Base-by-base conservation (phyloP, 2,113 vertebrate genomes). In the Procapra przewalskii region DNA sequence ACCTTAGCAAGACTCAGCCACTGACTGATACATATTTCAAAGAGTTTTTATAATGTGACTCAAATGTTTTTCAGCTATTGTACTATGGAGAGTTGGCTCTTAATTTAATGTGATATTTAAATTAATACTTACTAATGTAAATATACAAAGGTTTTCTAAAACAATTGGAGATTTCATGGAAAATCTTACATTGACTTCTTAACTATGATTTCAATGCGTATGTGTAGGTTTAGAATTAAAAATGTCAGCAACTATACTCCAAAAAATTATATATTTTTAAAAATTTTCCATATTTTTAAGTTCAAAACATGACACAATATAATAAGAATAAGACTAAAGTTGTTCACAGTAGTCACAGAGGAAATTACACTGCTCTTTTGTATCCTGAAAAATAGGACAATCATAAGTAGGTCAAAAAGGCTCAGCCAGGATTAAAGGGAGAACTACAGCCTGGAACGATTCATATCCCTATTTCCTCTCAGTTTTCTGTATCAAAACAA, bases 401-500 rank as follows among this genome's bases (percentile, higher is more conserved):
- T 82, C 45, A 11, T 97, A 99, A 99, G 95, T 98, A 99, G 98
- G 98, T 98, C 98, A 99, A 48, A 95, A 96, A 98, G 90, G 75
- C 79, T 97, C 98, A 82, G 92, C 62, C 52, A 83, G 75, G 43
- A 15, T 21, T 16, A 31, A 48, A n/a, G 50, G 14, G n/a, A 50
- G 64, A 94, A 31, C 43, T 79, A 54, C 21, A 86, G 97, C 55
- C 86, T n/a, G 79, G n/a, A 29, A 91, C 10, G 29, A 60, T 54
- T 82, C 85, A 71, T 62, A 83, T 33, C 57, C 36, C 3, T 71
- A 95, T 59, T 45, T 90, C 93, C 40, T 95, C 25, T 86, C 97
- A 50, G 14, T 57, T 97, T 95, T 88, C 95, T 91, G 93, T 45
- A 86, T 81, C 50, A 88, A 94, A 95, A 80, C 19, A 97, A 52